These are phyloP conservation scores for Podabrus alpinus DNA, from an alignment of 2,888 invertebrate species.

Conservation along the genomic window DNA sequence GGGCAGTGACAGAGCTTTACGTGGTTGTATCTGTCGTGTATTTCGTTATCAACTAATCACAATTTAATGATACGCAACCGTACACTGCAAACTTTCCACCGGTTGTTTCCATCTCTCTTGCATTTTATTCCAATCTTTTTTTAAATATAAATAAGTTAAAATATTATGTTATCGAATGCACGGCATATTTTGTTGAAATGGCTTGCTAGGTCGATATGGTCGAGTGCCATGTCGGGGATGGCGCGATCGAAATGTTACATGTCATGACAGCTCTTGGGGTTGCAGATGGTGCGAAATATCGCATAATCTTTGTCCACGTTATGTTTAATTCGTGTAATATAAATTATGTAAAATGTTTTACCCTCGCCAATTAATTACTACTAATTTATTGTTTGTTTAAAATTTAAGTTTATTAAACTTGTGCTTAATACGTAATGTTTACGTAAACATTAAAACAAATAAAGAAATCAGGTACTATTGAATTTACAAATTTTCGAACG, in stretches of 20 bases:
- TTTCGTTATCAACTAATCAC: constrained; percentile 36
- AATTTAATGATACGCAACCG: constrained; percentile 34
- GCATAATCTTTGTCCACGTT: constrained; percentile 6
- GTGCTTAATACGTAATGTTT: not conserved
- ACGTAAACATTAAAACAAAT: not conserved
- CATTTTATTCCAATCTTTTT: constrained; percentile 7
- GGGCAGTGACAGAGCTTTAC: constrained; percentile 22
- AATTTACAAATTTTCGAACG: constrained; percentile 1
- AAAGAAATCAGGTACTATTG: not conserved
- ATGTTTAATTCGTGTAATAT: not conserved
- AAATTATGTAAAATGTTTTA: not conserved
- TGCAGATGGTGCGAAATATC: constrained; percentile 19
- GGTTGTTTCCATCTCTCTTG: not conserved
- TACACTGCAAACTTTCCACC: not conserved
- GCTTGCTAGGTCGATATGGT: constrained; percentile 27
- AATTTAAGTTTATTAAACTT: not conserved
- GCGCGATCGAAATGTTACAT: constrained; percentile 24
- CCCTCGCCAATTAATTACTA: not conserved
- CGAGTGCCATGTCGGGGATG: constrained; percentile 31
- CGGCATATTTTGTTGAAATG: constrained; percentile 12
- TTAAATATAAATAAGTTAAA: not conserved
- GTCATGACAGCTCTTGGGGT: constrained; percentile 14
- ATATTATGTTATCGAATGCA: constrained; percentile 12
- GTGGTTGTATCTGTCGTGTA: constrained; percentile 30
- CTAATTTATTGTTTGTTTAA: not conserved